These are phyloP conservation scores for Mobula hypostoma DNA, from an alignment of 2,113 vertebrate species.

Conservation along the genomic window DNA sequence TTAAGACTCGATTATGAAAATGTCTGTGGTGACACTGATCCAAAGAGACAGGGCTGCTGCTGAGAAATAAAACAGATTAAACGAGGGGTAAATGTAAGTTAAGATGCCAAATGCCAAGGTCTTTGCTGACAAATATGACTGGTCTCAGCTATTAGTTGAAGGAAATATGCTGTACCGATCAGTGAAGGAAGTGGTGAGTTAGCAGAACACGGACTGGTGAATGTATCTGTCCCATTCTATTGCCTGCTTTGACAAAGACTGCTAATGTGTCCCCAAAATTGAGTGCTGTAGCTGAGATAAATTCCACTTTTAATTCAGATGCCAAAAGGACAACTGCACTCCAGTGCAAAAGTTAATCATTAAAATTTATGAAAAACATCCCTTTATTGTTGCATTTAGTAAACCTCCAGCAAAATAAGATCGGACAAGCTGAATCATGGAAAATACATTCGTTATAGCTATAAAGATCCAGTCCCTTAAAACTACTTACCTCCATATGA, in stretches of 20 bases:
- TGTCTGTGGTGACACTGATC: background rate
- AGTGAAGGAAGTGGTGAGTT: background rate
- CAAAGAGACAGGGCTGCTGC: background rate
- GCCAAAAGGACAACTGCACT: background rate
- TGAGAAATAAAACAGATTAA: conserved; percentile 25
- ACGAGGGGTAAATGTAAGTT: background rate
- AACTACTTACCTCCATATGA: background rate
- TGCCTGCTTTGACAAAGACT: background rate
- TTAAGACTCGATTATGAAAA: conserved; percentile 17
- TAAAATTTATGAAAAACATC: background rate
- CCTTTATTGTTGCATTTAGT: background rate
- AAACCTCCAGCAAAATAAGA: background rate
- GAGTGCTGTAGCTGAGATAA: background rate
- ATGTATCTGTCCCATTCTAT: background rate
- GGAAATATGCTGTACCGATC: background rate
- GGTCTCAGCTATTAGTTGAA: background rate
- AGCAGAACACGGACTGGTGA: background rate
- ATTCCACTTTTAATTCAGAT: background rate
- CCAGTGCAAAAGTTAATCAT: background rate
- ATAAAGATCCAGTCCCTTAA: background rate
- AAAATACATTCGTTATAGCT: background rate
- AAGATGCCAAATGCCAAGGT: background rate
- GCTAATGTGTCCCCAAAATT: background rate
- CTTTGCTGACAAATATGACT: background rate
- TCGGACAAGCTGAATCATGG: background rate